These are phyloP conservation scores for Idaea straminata DNA, from an alignment of 2,888 invertebrate genomes.

Conservation along the genomic window DNA sequence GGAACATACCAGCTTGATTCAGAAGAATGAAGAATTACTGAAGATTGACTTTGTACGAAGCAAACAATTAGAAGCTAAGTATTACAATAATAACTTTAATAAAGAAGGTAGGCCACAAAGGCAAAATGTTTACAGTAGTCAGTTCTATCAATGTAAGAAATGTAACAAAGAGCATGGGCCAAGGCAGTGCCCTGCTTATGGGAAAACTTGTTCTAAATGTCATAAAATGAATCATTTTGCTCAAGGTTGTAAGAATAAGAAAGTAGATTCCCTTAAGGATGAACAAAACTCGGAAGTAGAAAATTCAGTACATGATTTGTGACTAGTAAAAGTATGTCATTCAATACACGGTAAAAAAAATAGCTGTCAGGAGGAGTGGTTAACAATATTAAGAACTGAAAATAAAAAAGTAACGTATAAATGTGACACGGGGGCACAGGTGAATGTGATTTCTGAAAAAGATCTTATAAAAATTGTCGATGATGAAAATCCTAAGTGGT, in stretches of 20 bases:
- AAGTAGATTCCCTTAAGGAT: background rate
- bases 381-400: background rate
- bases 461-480: background rate
- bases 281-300: background rate
- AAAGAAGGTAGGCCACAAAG: background rate
- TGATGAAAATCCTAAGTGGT: background rate
- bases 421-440: slow-evolving; percentile 5
- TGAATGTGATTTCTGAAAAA: slow-evolving; percentile 4
- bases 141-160: slow-evolving; percentile 4
- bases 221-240: slow-evolving; percentile 2
- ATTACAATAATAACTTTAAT: background rate
- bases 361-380: slow-evolving; percentile 3
- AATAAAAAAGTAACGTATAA: slow-evolving; percentile 3
- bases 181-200: slow-evolving; percentile 8
- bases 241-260: background rate
- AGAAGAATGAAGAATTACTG: background rate
- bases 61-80: background rate
- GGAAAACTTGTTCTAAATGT: slow-evolving; percentile 4
- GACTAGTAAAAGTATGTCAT: background rate
- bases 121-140: background rate
- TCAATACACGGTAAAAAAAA: background rate
- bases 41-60: slow-evolving; percentile 1
- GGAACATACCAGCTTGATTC: slow-evolving; percentile 6
- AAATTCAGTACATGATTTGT: background rate
- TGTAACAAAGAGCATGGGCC: slow-evolving; percentile 5